Evolutionary conservation across 2,888 invertebrate genomes (phyloP), one percentile per base, ranked within the genome.

Genomic region (Pegoplata infirma): DNA sequence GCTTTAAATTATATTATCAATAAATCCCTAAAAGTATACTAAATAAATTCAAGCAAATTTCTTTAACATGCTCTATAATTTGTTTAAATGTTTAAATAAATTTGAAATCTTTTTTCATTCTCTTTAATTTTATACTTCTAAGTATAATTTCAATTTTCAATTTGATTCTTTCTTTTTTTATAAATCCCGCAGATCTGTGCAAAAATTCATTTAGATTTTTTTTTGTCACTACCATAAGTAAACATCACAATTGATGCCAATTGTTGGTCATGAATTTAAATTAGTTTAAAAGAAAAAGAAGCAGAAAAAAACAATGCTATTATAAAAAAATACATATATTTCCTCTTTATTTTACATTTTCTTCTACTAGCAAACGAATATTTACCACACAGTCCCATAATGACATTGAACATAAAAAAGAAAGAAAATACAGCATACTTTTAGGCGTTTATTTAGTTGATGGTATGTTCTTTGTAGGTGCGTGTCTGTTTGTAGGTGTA

Each of bases 241-340:
- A 68, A 59, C 73, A 73, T 51, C 53, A 47, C 40, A 69, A 68
- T 73, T 69, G 44, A 68, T 73, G 77, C 53, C 68, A 68, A 73
- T 64, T 47, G 68, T 53, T 68, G 73, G 77, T 64, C 77, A 64
- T 78, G 77, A 78, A 78, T 78, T 69, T 78, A 69, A 78, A 74
- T 78, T 64, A 74, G 59, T 73, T 73, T 5, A 25, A 32, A 17
- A 21, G 19, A 47, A 76, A 55, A 36, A 64, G 7, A 44, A 61
- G 14, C 2, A 47, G 12, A 46, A 14, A 53, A 23, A 51, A 25
- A 23, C n/a, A 56, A 56, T 44, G 23, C 8, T 16, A 49, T 16
- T 10, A 40, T 23, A 68, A 51, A 14, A 44, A 55, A 55, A 55
- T 63, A 25, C 23, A 51, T 68, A 58, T 59, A 51, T n/a, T 25